Evolutionary conservation across 2,113 vertebrate genomes (phyloP).

Genomic region (Hemichromis elongatus): DNA sequence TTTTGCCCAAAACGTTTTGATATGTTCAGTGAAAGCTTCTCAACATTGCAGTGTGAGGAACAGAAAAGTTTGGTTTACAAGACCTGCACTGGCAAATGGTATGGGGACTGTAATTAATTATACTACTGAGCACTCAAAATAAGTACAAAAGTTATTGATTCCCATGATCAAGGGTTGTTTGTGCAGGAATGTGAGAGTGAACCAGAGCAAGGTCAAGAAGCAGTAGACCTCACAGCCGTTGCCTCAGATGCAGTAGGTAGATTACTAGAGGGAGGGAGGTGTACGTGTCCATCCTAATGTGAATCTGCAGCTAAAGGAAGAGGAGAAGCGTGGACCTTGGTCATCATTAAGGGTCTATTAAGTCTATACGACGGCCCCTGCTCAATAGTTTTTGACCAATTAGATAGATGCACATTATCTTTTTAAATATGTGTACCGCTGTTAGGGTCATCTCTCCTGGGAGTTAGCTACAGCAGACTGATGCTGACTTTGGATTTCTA

Average conservation of each 20-base stretch:
- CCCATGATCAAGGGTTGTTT: not conserved
- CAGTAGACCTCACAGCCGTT: fast-evolving
- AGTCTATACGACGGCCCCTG: fast-evolving
- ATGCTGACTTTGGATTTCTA: not conserved
- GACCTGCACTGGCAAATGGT: not conserved
- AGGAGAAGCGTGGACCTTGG: not conserved
- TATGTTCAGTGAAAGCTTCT: not conserved
- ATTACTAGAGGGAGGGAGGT: not conserved
- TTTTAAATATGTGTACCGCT: not conserved
- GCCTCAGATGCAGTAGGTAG: fast-evolving
- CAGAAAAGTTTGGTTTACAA: not conserved
- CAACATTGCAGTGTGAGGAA: fast-evolving
- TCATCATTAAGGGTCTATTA: too few relatives aligned
- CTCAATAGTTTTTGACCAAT: not conserved
- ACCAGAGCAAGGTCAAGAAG: not conserved
- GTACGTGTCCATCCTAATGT: not conserved
- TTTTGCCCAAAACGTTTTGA: not conserved
- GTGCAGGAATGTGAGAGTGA: not conserved
- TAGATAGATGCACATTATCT: fast-evolving
- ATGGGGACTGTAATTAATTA: fast-evolving
- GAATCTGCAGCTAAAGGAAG: not conserved
- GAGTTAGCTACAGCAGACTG: not conserved
- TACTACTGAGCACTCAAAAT: not conserved
- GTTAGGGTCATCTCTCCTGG: not conserved
- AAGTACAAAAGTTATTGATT: fast-evolving